Evolutionary conservation across 30 jellyfish, hydroid and myxozoan species (phyloP).

Genomic region (Nemopilema nomurai): DNA sequence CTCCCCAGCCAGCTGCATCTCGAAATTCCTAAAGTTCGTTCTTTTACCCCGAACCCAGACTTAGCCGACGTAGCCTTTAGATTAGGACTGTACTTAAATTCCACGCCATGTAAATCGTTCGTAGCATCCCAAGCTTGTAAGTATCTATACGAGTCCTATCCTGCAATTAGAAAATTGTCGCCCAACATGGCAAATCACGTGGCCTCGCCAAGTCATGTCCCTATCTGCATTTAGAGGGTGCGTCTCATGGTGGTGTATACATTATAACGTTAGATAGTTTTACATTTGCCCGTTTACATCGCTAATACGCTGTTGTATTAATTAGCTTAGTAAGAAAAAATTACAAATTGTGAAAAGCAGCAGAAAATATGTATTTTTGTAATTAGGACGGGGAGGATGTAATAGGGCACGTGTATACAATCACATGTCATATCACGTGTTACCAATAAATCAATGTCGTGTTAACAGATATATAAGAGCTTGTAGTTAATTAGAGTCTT

Average conservation of each 20-base stretch:
- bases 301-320: background rate
- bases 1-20: background rate
- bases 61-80: background rate
- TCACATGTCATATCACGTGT: background rate
- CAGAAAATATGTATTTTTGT: background rate
- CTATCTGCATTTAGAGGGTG: slow-evolving; percentile 22
- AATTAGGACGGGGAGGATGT: background rate
- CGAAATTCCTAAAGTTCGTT: background rate
- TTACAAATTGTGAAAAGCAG: background rate
- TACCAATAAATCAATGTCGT: background rate
- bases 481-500: background rate
- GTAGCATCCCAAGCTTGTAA: slow-evolving; percentile 13
- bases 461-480: background rate
- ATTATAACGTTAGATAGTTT: background rate
- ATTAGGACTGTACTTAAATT: background rate
- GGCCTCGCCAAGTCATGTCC: slow-evolving; percentile 19
- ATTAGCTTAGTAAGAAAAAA: background rate
- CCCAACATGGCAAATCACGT: slow-evolving; percentile 17
- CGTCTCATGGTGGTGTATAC: slow-evolving; percentile 7
- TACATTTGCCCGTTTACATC: background rate
- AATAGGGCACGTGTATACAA: background rate
- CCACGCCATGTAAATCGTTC: background rate
- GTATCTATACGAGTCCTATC: slow-evolving; percentile 1
- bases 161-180: slow-evolving; percentile 9
- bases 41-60: background rate